phyloP scores from a whole-genome alignment of 2,888 invertebrate genomes.

The Drosophila longiperda region DNA sequence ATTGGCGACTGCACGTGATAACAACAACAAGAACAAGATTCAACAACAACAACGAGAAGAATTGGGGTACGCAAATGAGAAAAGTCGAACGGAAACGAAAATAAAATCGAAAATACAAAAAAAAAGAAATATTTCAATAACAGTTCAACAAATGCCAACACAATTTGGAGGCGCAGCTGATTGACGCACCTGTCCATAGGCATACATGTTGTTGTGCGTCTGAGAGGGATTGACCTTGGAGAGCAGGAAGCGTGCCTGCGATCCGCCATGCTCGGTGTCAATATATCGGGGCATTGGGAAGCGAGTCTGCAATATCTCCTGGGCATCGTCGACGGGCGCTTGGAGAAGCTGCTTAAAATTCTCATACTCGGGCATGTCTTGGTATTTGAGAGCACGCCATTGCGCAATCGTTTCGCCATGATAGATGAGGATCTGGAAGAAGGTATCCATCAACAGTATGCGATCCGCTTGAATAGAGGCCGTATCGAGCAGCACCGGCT shows the following conservation, averaged over 20 bases:
- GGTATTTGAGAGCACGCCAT: constrained; percentile 98
- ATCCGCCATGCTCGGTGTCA: constrained; percentile 99
- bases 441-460: constrained; percentile 99
- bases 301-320: constrained; percentile 96
- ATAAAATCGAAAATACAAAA: constrained; percentile 34
- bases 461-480: constrained; percentile 98
- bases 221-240: constrained; percentile 99
- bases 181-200: constrained; percentile 90
- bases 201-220: constrained; percentile 99
- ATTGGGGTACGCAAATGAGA: constrained; percentile 53
- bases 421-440: constrained; percentile 99
- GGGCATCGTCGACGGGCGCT: constrained; percentile 98
- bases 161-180: constrained; percentile 14
- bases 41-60: constrained; percentile 39
- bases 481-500: constrained; percentile 98
- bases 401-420: constrained; percentile 99
- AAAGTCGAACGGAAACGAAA: constrained; percentile 24
- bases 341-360: constrained; percentile 96
- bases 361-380: constrained; percentile 98
- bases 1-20: constrained; percentile 80
- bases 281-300: constrained; percentile 99
- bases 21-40: constrained; percentile 37
- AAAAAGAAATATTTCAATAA: constrained; percentile 42
- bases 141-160: constrained; percentile 38
- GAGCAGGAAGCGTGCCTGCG: constrained; percentile 98